These are phyloP conservation scores for Phenganax subtilis DNA, from an alignment of 92 coral and sea anemone species.

Conservation along the genomic window DNA sequence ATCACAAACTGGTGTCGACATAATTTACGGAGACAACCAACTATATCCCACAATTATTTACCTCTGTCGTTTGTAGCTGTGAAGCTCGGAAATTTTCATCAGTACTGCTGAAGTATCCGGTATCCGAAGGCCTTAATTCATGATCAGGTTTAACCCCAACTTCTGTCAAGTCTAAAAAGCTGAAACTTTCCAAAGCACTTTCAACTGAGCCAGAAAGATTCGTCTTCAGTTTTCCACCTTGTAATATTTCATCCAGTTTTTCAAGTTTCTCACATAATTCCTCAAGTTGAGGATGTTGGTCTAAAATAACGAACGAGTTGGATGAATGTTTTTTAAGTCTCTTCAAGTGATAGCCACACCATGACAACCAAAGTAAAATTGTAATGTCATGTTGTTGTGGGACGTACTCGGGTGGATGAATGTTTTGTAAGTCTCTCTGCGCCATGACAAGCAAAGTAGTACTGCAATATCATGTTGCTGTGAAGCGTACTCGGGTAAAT, in stretches of 20 bases:
- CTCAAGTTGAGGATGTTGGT: constrained; percentile 35
- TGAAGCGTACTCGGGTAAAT: no score
- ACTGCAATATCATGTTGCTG: no score
- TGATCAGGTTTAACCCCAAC: constrained; percentile 66
- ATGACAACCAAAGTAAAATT: no score
- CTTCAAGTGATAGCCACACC: no score
- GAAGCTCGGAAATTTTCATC: constrained; percentile 46
- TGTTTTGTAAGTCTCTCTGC: no score
- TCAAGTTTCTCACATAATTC: constrained; percentile 54
- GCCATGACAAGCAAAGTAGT: no score
- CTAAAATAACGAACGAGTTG: neutral
- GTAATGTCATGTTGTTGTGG: no score
- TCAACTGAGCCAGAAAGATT: constrained; percentile 83
- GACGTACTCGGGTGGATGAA: no score
- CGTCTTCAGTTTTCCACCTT: constrained; percentile 76
- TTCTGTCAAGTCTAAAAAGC: constrained; percentile 68
- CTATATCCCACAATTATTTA: neutral
- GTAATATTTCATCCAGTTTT: constrained; percentile 79
- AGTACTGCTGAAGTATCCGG: constrained; percentile 91
- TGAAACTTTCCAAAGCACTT: constrained; percentile 95
- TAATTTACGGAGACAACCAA: no score
- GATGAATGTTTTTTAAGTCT: neutral
- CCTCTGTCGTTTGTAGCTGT: neutral
- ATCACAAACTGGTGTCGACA: no score
- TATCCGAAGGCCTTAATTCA: constrained; percentile 49